phyloP scores from a whole-genome alignment of 2,797 vertebrate genomes.

The Pseudochirops cupreus region DNA sequence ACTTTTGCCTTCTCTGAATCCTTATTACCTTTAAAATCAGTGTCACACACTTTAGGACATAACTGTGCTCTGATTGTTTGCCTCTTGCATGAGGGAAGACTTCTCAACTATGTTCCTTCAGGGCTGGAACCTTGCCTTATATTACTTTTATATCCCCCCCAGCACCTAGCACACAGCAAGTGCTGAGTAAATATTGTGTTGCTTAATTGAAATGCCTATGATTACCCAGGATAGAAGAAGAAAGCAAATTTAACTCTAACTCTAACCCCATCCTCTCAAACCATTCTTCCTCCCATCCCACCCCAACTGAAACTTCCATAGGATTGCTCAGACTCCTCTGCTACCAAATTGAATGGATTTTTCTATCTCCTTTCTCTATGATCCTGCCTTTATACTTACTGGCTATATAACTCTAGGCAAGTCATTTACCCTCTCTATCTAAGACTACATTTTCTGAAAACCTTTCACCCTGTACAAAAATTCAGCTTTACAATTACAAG shows the following conservation, averaged over 20 bases:
- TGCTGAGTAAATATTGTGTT: slow-evolving; percentile 49
- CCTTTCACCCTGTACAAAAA: not conserved
- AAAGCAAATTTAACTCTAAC: not conserved
- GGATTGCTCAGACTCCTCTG: not conserved
- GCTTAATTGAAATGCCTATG: not conserved
- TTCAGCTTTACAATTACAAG: not conserved
- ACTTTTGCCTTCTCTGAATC: not conserved
- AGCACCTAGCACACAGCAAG: not conserved
- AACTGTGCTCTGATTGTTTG: not conserved
- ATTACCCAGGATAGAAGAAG: slow-evolving; percentile 2
- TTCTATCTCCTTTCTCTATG: not conserved
- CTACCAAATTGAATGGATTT: slow-evolving; percentile 30
- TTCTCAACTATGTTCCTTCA: not conserved
- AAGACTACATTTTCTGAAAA: not conserved
- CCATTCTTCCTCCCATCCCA: not conserved
- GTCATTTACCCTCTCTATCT: not conserved
- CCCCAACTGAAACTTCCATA: not conserved
- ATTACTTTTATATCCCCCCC: not conserved
- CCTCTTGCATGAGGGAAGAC: not conserved
- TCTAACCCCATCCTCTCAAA: slow-evolving; percentile 23
- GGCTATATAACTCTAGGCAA: not conserved
- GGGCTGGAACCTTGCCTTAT: not conserved
- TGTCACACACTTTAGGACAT: not conserved
- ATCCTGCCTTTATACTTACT: not conserved
- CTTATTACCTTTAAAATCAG: not conserved